A percentile compares a stretch with the other conserved stretches of the same genome.
Evolutionary conservation across 1,140 invertebrate species (phyloP).

Genomic region (Panulirus ornatus): DNA sequence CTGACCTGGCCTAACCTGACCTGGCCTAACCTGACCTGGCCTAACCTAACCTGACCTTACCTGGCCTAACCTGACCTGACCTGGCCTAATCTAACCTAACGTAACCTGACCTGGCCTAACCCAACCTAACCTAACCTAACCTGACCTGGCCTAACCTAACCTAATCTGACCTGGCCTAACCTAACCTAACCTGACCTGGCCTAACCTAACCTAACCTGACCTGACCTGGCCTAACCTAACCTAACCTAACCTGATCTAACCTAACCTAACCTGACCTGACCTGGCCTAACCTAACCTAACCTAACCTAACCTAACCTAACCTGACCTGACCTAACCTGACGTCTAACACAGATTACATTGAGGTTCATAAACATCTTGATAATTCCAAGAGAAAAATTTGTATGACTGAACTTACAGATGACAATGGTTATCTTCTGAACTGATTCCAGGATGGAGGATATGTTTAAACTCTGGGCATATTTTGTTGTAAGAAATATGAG

Average conservation of each 20-base stretch:
- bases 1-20: constrained; percentile 35
- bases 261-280: constrained; percentile 6
- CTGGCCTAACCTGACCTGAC: constrained; percentile 26
- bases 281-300: constrained; percentile 17
- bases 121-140: constrained; percentile 17
- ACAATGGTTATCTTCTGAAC: too few species aligned
- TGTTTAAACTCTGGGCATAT: too few species aligned
- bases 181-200: constrained; percentile 23
- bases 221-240: constrained; percentile 11
- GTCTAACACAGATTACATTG: neutral
- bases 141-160: constrained; percentile 28
- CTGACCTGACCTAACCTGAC: constrained; percentile 18
- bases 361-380: neutral
- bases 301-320: constrained; percentile 29
- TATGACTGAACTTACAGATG: too few species aligned
- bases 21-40: constrained; percentile 32
- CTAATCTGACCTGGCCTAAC: constrained; percentile 22
- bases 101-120: constrained; percentile 19
- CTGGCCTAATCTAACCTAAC: constrained; percentile 13
- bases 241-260: constrained; percentile 8
- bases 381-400: too few species aligned
- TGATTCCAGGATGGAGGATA: too few species aligned
- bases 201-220: constrained; percentile 28
- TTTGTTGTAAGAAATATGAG: neutral
- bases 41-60: constrained; percentile 32